These are phyloP conservation scores for Monochamus alternatus DNA, from an alignment of 2,888 invertebrate genomes.

Conservation along the genomic window DNA sequence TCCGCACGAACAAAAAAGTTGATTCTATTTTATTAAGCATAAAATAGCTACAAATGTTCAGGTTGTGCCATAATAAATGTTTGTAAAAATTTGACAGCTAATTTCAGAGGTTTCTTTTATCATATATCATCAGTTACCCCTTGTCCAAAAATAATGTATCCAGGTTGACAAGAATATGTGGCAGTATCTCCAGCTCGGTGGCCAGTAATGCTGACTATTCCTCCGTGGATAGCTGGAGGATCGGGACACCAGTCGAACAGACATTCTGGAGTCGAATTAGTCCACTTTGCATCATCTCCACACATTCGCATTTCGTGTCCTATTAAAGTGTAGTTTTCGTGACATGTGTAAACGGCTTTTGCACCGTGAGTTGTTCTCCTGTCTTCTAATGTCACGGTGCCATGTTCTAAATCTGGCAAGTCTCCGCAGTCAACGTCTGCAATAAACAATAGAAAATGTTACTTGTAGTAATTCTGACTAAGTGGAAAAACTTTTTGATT, in stretches of 20 bases:
- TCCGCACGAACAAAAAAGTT: too few relatives aligned
- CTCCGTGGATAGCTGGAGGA: slow-evolving; percentile 85
- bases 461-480: too few relatives aligned
- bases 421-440: slow-evolving; percentile 89
- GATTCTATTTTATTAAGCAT: too few relatives aligned
- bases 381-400: slow-evolving; percentile 79
- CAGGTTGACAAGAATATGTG: slow-evolving; percentile 85
- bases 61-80: too few relatives aligned
- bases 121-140: slow-evolving; percentile 73
- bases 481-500: too few relatives aligned
- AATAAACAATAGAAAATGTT: slow-evolving; percentile 45
- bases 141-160: slow-evolving; percentile 88
- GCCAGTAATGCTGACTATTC: slow-evolving; percentile 80
- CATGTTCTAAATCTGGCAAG: slow-evolving; percentile 81
- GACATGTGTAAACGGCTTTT: slow-evolving; percentile 83
- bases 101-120: not conserved
- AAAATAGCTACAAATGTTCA: too few relatives aligned
- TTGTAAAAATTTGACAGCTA: too few relatives aligned
- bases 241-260: slow-evolving; percentile 92
- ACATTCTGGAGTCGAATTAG: slow-evolving; percentile 85
- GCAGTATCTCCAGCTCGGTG: slow-evolving; percentile 87
- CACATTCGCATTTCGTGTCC: slow-evolving; percentile 84
- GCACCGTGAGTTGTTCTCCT: slow-evolving; percentile 86
- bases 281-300: slow-evolving; percentile 83
- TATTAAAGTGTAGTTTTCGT: slow-evolving; percentile 88